Conservation (phyloP, 2,797 vertebrate genomes). For the Cuniculus paca region DNA sequence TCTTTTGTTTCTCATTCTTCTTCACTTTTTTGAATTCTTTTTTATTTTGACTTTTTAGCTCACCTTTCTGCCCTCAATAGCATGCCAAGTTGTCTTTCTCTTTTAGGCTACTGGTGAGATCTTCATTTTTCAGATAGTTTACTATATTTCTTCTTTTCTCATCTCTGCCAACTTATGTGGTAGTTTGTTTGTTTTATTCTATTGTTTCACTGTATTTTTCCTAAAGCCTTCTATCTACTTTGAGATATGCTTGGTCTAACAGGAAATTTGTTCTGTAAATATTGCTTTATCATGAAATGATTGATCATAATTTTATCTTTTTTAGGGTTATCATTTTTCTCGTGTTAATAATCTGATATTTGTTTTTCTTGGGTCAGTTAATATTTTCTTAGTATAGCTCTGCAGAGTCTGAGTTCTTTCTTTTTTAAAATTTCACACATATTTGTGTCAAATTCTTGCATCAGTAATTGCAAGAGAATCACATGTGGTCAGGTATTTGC, state of each 20-base stretch:
- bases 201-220: not conserved
- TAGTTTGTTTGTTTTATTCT: not conserved
- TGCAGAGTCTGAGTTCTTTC: not conserved
- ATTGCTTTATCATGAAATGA: not conserved
- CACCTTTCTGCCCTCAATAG: not conserved
- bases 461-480: not conserved
- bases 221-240: not conserved
- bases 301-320: constrained; percentile 27
- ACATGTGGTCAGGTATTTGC: not conserved
- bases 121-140: not conserved
- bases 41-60: not conserved
- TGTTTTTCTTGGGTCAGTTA: not conserved
- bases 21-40: not conserved
- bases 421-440: not conserved
- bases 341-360: not conserved
- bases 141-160: not conserved
- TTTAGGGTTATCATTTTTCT: not conserved
- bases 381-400: not conserved
- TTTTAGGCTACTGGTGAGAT: not conserved
- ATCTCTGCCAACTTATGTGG: not conserved
- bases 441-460: constrained; percentile 11
- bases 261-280: constrained; percentile 5
- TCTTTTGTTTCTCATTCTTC: not conserved
- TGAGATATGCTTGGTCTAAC: not conserved
- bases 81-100: not conserved